Percentiles rank a stretch among this genome's conserved stretches.
These are phyloP conservation scores for Caligus rogercresseyi DNA, from an alignment of 1,140 invertebrate species.

Conservation along the genomic window DNA sequence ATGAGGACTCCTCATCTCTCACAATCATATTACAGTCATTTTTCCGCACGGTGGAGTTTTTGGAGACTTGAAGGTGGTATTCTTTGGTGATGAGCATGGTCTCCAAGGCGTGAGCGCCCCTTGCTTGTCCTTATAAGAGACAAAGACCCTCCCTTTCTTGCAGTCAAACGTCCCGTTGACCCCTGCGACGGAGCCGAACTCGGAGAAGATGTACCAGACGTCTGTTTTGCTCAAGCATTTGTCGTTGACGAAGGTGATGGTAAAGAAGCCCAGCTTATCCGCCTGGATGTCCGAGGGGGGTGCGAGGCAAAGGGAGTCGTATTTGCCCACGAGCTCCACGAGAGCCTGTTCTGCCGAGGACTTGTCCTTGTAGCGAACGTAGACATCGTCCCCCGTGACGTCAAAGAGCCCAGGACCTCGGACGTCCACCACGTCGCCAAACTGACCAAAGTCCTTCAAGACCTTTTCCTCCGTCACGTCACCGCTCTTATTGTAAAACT, in stretches of 20 bases:
- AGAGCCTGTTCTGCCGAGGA: conserved; percentile 18
- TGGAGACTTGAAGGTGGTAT: conserved; percentile 20
- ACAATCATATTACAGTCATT: conserved; percentile 17
- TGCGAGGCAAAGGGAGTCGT: conserved; percentile 18
- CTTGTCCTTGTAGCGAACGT: conserved; percentile 18
- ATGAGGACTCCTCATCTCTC: conserved; percentile 8
- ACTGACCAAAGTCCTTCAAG: conserved; percentile 16
- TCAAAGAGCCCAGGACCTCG: conserved; percentile 19
- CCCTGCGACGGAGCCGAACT: conserved; percentile 19
- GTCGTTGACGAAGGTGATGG: conserved; percentile 20
- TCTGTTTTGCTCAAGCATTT: conserved; percentile 18
- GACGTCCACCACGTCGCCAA: conserved; percentile 18
- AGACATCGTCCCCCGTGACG: conserved; percentile 19
- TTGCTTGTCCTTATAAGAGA: conserved; percentile 20
- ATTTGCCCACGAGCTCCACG: conserved; percentile 17
- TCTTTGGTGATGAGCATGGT: conserved; percentile 21
- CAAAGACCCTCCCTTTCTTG: conserved; percentile 19
- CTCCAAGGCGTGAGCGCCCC: conserved; percentile 18
- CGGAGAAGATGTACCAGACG: conserved; percentile 19
- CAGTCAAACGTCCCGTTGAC: conserved; percentile 21
- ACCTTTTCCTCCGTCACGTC: conserved; percentile 17
- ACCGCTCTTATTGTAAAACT: conserved; percentile 20
- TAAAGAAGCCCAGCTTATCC: conserved; percentile 20
- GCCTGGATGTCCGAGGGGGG: conserved; percentile 19
- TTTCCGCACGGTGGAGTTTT: conserved; percentile 19